Evolutionary conservation across 2,113 vertebrate genomes (phyloP).

Genomic region (Syrmaticus mikado): DNA sequence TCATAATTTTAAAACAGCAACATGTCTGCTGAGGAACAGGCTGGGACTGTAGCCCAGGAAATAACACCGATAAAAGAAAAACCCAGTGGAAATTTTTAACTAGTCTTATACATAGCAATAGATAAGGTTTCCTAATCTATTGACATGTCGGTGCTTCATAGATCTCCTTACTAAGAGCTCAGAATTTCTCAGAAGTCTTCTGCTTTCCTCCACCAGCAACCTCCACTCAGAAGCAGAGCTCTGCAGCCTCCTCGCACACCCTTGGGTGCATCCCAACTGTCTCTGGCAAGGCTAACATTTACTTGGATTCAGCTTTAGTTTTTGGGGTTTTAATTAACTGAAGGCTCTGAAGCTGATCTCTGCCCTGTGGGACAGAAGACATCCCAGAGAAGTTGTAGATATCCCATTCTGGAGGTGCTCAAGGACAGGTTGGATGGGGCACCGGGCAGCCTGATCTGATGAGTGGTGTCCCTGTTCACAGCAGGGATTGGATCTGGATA

Average conservation of each 20-base stretch:
- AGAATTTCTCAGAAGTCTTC: not conserved
- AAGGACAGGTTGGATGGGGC: not conserved
- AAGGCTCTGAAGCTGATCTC: not conserved
- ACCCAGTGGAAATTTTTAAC: slow-evolving; percentile 12
- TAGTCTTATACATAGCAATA: slow-evolving; percentile 10
- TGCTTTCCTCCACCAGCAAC: not conserved
- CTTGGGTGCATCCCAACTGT: not conserved
- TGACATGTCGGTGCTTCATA: not conserved
- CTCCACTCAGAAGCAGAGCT: not conserved
- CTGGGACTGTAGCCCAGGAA: not conserved
- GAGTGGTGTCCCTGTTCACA: not conserved
- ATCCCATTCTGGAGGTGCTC: not conserved
- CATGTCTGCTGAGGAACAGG: not conserved
- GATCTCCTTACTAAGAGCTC: slow-evolving; percentile 12
- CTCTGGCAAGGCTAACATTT: not conserved
- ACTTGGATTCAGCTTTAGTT: not conserved
- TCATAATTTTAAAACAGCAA: slow-evolving; percentile 34
- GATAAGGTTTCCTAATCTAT: not conserved
- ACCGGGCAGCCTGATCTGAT: not conserved
- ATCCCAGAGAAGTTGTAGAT: not conserved
- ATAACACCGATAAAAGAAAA: slow-evolving; percentile 30
- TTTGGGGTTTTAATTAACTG: not conserved
- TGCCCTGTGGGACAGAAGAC: not conserved
- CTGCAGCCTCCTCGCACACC: not conserved
- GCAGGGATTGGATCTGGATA: not conserved